These are phyloP conservation scores for Bilobella aurantiaca DNA, from an alignment of 1,140 invertebrate species.

Conservation along the genomic window DNA sequence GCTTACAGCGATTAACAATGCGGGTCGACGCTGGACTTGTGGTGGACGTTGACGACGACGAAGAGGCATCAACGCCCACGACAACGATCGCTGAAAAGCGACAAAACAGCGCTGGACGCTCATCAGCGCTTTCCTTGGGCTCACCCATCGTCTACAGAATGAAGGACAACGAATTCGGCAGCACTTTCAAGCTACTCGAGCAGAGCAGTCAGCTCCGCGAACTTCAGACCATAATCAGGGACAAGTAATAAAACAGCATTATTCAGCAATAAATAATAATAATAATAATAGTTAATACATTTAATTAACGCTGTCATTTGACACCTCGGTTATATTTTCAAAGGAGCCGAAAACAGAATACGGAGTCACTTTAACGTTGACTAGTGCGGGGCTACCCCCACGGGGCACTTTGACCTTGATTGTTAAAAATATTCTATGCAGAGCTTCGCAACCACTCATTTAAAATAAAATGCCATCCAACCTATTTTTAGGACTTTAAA, in stretches of 20 bases:
- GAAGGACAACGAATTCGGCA: constrained; percentile 54
- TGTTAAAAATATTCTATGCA: too few species aligned
- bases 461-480: too few species aligned
- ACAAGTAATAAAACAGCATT: constrained; percentile 59
- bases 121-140: background rate
- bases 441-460: too few species aligned
- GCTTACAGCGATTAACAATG: background rate
- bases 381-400: too few species aligned
- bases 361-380: too few species aligned
- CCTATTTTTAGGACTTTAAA: too few species aligned
- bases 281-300: background rate
- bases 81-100: background rate
- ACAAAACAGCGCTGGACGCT: background rate
- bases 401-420: too few species aligned
- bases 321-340: background rate
- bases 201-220: constrained; percentile 82
- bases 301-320: background rate
- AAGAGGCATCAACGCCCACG: background rate
- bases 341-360: too few species aligned
- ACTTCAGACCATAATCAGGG: constrained; percentile 85
- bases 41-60: too few species aligned
- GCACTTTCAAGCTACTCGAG: constrained; percentile 67
- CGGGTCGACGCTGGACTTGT: background rate
- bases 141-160: background rate
- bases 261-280: constrained; percentile 3